These are phyloP conservation scores for Reticulitermes speratus DNA, from an alignment of 1,140 invertebrate genomes.

Conservation along the genomic window DNA sequence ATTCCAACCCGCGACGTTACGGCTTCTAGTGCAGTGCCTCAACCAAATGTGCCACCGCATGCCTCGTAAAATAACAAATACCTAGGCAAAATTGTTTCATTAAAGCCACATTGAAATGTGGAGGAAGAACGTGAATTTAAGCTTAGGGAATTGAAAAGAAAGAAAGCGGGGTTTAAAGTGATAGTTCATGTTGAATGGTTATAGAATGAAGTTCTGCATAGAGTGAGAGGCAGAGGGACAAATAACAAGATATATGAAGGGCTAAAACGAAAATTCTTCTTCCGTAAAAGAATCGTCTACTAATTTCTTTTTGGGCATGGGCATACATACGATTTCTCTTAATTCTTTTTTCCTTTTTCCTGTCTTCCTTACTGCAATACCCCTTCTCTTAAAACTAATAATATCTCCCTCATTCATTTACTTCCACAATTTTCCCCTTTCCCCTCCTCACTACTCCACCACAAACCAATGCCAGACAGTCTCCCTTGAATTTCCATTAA, in stretches of 20 bases:
- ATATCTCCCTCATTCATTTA: slow-evolving; percentile 29
- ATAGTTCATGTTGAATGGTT: background rate
- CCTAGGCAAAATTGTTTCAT: background rate
- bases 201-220: background rate
- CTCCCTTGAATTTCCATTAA: background rate
- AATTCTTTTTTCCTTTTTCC: background rate
- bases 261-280: background rate
- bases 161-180: background rate
- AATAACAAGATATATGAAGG: background rate
- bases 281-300: slow-evolving; percentile 11
- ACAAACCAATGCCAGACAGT: slow-evolving; percentile 8
- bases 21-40: too few relatives aligned
- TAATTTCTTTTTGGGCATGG: background rate
- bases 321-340: background rate
- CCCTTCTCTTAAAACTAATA: slow-evolving; percentile 25
- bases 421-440: background rate
- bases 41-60: too few relatives aligned
- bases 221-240: background rate
- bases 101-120: background rate
- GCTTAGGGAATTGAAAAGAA: background rate
- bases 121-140: background rate
- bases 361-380: background rate
- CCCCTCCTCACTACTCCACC: background rate
- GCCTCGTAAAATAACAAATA: background rate
- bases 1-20: too few relatives aligned